These are phyloP conservation scores for Drosophila demipolita DNA, from an alignment of 2,888 invertebrate species.

Conservation along the genomic window DNA sequence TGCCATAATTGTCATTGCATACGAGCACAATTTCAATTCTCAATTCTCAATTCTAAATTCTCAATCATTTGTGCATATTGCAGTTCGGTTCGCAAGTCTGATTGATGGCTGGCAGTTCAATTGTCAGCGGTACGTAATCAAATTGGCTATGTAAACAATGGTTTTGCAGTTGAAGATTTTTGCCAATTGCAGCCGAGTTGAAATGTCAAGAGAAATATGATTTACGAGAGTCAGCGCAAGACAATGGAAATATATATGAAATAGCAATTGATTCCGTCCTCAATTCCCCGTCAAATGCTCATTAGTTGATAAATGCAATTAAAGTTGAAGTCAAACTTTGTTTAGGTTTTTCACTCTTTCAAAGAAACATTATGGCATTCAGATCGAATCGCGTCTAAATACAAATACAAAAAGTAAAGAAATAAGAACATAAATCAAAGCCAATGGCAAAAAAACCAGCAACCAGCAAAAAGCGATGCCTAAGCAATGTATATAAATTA, in stretches of 20 bases:
- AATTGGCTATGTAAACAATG: conserved; percentile 72
- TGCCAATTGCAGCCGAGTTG: conserved; percentile 61
- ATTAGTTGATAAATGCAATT: conserved; percentile 20
- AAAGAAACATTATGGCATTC: conserved; percentile 23
- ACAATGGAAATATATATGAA: conserved; percentile 10
- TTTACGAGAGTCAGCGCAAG: conserved; percentile 44
- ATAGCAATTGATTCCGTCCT: conserved; percentile 1
- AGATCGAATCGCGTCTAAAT: conserved; percentile 45
- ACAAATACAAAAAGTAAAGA: conserved; percentile 1
- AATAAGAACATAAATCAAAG: conserved; percentile 59
- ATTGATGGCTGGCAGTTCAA: conserved; percentile 72
- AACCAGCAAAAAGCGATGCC: conserved; percentile 42
- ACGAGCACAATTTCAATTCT: conserved; percentile 46
- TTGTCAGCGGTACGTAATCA: conserved; percentile 70
- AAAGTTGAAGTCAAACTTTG: conserved; percentile 7
- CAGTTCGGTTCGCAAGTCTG: conserved; percentile 37
- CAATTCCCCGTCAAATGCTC: conserved; percentile 5
- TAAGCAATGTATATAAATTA: conserved; percentile 69
- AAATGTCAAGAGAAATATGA: conserved; percentile 75
- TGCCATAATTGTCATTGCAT: conserved; percentile 52
- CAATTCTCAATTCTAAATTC: conserved; percentile 17
- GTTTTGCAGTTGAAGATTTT: conserved; percentile 31
- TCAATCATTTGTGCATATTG: conserved; percentile 13
- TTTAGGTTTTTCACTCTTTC: not conserved
- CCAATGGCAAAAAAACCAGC: conserved; percentile 12